Percentiles rank a stretch among this genome's conserved stretches.
Conservation (phyloP, 2,113 vertebrate genomes). For the Cyprinodon variegatus region DNA sequence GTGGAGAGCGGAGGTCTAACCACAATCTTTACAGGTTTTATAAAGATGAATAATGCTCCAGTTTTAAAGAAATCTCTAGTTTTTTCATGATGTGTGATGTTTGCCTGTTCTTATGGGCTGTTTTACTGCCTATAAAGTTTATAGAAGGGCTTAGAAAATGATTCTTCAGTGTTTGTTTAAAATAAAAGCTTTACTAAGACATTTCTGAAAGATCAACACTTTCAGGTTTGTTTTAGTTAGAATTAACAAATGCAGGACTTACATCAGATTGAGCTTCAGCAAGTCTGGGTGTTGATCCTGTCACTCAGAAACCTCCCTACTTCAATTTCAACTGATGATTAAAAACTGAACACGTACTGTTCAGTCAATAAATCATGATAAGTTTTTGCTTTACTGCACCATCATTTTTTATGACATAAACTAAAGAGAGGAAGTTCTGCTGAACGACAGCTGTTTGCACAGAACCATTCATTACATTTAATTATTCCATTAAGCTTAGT, state of each 20-base stretch:
- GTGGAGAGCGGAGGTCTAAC: background rate
- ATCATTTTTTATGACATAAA: too few species aligned
- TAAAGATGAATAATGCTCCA: constrained; percentile 25
- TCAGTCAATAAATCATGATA: background rate
- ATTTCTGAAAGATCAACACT: too few species aligned
- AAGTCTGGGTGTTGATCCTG: background rate
- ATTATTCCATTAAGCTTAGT: background rate
- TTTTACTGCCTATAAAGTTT: background rate
- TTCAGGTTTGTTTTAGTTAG: too few species aligned
- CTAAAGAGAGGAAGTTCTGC: too few species aligned
- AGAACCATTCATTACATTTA: background rate
- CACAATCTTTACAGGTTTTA: constrained; percentile 9
- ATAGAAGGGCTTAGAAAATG: too few species aligned
- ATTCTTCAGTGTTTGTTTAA: too few species aligned
- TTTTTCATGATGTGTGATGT: constrained; percentile 16
- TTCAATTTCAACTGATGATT: background rate
- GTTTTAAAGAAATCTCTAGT: background rate
- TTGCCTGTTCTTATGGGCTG: background rate
- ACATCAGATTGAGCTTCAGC: background rate
- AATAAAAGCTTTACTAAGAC: too few species aligned
- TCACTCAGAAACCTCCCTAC: background rate
- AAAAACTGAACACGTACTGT: background rate
- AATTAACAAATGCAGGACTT: background rate
- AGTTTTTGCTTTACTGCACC: too few species aligned
- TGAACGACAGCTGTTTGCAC: background rate